Base-by-base conservation (phyloP, 1,140 invertebrate species). In the Megathymus violae region DNA sequence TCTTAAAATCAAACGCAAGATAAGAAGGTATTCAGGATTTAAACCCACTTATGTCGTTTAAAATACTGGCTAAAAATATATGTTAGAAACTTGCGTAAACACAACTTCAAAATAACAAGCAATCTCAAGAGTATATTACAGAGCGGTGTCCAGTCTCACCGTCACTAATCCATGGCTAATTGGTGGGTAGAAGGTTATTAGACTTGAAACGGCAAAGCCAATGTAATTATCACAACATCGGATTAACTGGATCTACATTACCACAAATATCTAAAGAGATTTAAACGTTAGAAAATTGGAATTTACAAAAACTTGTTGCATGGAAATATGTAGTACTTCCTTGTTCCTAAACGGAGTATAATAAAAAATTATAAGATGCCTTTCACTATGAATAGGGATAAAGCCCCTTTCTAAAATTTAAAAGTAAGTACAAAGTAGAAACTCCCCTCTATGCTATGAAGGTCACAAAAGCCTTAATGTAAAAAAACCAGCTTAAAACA, bases 111-210 rank as follows among this genome's bases (percentile, higher is more conserved):
- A 73, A 78, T 69, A 79, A 79, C 65, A 72, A 76, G 69, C 71
- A 70, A 80, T 82, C 74, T 76, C 77, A 64, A 64, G 74, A 75
- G 77, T 74, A 63, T 64, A 69, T 72, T 75, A 64, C 36, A 47
- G 51, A 38, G 36, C 47, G 52, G 19, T 25, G 62, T 69, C 67
- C 62, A 25, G 52, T 64, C 66, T 50, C 63, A 69, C 73, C 69
- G 72, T 63, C 66, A 71, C 76, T 87, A 89, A 89, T 85, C 80
- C 80, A 50, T 62, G 63, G 68, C 72, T 89, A 89, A 89, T 89
- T 85, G 80, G 77, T 82, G 76, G 80, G 66, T 66, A 78, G 82
- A 87, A 81, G 81, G 77, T 78, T 82, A 89, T 89, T 86, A 79
- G 78, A 86, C 78, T 80, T 81, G 86, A 87, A 83, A 78, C 65